phyloP scores from a whole-genome alignment of 2,888 invertebrate species.

The Acanthosepion esculentum region DNA sequence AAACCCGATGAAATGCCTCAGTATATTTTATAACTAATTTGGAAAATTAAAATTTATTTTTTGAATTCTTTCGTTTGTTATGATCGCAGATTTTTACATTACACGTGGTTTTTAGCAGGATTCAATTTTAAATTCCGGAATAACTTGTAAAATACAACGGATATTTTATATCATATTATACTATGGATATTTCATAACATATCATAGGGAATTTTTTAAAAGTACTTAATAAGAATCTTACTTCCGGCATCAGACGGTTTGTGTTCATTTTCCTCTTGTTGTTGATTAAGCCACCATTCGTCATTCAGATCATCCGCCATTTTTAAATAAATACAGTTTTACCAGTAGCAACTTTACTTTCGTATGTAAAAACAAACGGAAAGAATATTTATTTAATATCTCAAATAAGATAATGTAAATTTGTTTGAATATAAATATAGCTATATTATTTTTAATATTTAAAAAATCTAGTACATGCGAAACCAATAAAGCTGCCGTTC shows the following conservation, averaged over 20 bases:
- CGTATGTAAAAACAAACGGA: neutral
- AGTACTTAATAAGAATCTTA: neutral
- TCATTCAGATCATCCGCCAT: constrained; percentile 45
- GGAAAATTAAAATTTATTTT: no score
- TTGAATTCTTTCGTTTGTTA: neutral
- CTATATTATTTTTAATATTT: neutral
- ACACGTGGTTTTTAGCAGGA: neutral
- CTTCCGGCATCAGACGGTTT: constrained; percentile 21
- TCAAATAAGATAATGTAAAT: neutral
- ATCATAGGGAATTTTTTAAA: neutral
- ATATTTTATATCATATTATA: neutral
- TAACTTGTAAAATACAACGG: neutral
- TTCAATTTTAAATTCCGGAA: neutral
- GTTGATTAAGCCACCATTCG: constrained; percentile 34
- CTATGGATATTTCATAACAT: no score
- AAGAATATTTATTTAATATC: neutral
- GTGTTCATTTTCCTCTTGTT: neutral
- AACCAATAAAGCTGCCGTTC: neutral
- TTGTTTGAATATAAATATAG: neutral
- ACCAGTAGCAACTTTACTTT: neutral
- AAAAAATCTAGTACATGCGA: neutral
- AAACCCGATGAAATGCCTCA: no score
- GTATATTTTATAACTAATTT: no score
- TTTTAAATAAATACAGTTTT: neutral
- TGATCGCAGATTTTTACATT: neutral